Evolutionary conservation across 2,797 vertebrate genomes (phyloP), one percentile per base, ranked within the genome.

Genomic region (Podargus strigoides): DNA sequence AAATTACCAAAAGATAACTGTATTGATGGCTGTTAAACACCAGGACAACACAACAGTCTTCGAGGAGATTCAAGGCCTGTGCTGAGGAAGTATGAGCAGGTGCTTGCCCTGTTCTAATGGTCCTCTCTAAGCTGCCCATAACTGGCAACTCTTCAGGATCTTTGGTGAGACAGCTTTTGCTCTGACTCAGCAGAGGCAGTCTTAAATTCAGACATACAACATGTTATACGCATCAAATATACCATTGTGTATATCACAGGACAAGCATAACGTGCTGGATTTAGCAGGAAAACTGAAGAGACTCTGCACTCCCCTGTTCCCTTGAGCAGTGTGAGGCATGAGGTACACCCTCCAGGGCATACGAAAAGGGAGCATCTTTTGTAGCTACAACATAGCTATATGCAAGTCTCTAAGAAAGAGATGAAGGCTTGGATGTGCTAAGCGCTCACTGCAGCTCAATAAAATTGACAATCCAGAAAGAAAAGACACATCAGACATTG

Each of bases 261-360:
- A 79, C 21, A 84, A 60, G 32, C 42, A 66, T 18, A 62, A 67
- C 0, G 0, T 24, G 50, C 63, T 87, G 42, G 63, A 67, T 85
- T 94, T 59, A 62, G 30, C 50, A 89, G 52, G 55, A 55, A 80
- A 91, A 85, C 39, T 32, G n/a, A 56, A 55, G 24, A 62, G 34
- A 56, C 16, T 30, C 37, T 32, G 75, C n/a, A 32, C 10, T 46
- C 59, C 4, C 5, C n/a, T 18, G 14, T 83, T 60, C 30, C 41
- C 44, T 37, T 3, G 6, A 70, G 53, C n/a, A 64, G 36, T 28
- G 19, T 2, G 7, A 70, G 58, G 32, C 11, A 49, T 7, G 64
- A 86, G 72, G 36, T 30, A 5, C 10, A 59, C 6, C 24, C 49
- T 59, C 41, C 36, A 1, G 0, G 8, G 42, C 27, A 2, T 4